Percentiles rank a stretch among this genome's conserved stretches.
Evolutionary conservation across 2,888 invertebrate species (phyloP).

Genomic region (Baccha elongata): DNA sequence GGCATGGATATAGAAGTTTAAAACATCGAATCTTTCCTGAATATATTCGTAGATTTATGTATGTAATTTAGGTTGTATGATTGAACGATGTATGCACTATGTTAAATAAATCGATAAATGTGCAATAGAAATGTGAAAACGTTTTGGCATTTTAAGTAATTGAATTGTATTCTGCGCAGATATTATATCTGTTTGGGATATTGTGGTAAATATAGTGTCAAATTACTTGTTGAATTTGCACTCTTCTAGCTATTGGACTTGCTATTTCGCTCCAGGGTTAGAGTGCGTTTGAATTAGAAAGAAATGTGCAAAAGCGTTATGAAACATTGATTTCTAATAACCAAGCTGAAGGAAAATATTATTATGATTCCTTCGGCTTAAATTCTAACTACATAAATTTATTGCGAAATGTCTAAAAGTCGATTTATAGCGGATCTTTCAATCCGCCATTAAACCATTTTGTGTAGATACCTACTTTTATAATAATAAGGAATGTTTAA

Average conservation of each 20-base stretch:
- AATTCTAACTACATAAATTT: too few species aligned
- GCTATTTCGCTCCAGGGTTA: too few species aligned
- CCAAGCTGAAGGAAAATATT: too few species aligned
- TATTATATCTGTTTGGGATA: slow-evolving; percentile 41
- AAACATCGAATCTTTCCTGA: slow-evolving; percentile 20
- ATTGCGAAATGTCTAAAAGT: too few species aligned
- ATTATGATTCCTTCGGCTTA: too few species aligned
- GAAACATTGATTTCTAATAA: too few species aligned
- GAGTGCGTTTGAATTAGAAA: too few species aligned
- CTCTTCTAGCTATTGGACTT: background rate
- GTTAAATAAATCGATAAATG: background rate
- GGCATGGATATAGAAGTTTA: background rate
- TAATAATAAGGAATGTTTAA: too few species aligned
- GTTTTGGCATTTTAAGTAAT: slow-evolving; percentile 41
- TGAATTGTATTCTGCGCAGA: slow-evolving; percentile 38
- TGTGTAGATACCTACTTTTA: too few species aligned
- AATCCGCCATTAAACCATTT: too few species aligned
- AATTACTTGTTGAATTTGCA: slow-evolving; percentile 39
- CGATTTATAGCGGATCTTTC: too few species aligned
- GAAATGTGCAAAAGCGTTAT: too few species aligned
- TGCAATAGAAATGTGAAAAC: background rate
- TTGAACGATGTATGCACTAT: slow-evolving; percentile 15
- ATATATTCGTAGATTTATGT: slow-evolving; percentile 36
- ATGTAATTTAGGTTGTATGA: slow-evolving; percentile 34
- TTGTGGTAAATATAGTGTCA: slow-evolving; percentile 47